Evolutionary conservation across 2,888 invertebrate species (phyloP).

Genomic region (Cybosia mesomella): DNA sequence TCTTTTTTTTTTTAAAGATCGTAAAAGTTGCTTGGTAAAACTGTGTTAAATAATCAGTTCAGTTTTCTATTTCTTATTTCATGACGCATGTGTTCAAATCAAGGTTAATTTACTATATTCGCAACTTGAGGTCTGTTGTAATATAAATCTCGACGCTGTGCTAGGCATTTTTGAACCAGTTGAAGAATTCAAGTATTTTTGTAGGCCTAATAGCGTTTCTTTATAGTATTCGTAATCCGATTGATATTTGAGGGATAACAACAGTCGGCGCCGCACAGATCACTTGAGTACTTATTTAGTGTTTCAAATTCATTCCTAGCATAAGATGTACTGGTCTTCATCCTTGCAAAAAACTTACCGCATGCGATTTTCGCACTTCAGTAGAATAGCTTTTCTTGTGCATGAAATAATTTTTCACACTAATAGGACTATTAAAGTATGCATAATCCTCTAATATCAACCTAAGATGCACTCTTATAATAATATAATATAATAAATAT

Average conservation of each 20-base stretch:
- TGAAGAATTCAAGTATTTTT: neutral
- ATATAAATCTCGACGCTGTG: neutral
- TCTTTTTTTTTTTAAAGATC: too few species aligned
- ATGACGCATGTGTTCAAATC: neutral
- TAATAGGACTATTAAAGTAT: neutral
- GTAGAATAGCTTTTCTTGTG: neutral
- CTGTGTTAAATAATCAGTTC: too few species aligned
- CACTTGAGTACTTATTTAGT: too few species aligned
- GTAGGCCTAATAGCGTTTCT: constrained; percentile 12
- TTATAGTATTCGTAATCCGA: neutral
- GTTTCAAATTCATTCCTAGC: neutral
- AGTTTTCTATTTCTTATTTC: too few species aligned
- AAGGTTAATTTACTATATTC: too few species aligned
- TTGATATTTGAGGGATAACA: neutral
- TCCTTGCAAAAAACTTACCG: neutral
- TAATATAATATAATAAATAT: constrained; percentile 11
- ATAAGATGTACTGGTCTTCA: neutral
- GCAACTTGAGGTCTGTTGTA: neutral
- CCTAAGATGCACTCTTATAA: neutral
- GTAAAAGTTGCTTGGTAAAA: too few species aligned
- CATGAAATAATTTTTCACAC: neutral
- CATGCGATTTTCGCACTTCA: neutral
- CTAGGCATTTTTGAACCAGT: neutral
- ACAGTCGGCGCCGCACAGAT: too few species aligned
- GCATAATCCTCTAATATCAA: neutral